These are phyloP conservation scores for Calephelis virginiensis DNA, from an alignment of 1,140 invertebrate species.

Conservation along the genomic window DNA sequence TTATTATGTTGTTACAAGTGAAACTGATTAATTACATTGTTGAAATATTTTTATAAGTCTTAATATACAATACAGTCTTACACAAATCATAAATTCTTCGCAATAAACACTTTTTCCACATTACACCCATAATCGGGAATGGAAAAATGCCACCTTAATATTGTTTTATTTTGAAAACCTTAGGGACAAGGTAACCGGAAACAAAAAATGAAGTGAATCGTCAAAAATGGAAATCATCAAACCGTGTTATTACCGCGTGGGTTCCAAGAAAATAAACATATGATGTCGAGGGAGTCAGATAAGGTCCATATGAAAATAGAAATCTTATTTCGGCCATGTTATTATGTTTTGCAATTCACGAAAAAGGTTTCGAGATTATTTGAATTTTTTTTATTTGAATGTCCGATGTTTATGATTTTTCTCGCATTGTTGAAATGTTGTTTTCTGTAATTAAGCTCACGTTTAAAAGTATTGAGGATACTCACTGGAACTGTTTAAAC, in stretches of 20 bases:
- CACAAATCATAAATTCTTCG: too few species aligned
- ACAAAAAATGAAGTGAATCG: constrained; percentile 1
- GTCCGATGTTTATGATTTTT: neutral
- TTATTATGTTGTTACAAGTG: too few species aligned
- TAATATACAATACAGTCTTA: too few species aligned
- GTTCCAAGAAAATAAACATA: constrained; percentile 1
- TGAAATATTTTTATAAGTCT: too few species aligned
- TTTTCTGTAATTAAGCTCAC: neutral
- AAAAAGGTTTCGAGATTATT: constrained; percentile 12
- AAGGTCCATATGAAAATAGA: constrained; percentile 15
- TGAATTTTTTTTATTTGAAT: constrained; percentile 3
- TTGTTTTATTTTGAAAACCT: neutral
- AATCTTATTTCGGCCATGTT: constrained; percentile 8
- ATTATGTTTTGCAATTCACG: constrained; percentile 17
- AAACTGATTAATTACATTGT: too few species aligned
- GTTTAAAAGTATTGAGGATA: too few species aligned
- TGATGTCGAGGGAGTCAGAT: constrained; percentile 4
- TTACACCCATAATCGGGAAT: too few species aligned
- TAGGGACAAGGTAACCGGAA: neutral
- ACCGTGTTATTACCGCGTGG: constrained; percentile 5
- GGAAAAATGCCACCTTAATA: neutral
- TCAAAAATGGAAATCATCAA: constrained; percentile 4
- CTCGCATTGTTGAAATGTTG: too few species aligned
- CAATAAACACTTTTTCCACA: too few species aligned
- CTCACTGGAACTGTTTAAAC: too few species aligned